Conservation (phyloP, 1,140 invertebrate genomes). For the Coptotermes formosanus region DNA sequence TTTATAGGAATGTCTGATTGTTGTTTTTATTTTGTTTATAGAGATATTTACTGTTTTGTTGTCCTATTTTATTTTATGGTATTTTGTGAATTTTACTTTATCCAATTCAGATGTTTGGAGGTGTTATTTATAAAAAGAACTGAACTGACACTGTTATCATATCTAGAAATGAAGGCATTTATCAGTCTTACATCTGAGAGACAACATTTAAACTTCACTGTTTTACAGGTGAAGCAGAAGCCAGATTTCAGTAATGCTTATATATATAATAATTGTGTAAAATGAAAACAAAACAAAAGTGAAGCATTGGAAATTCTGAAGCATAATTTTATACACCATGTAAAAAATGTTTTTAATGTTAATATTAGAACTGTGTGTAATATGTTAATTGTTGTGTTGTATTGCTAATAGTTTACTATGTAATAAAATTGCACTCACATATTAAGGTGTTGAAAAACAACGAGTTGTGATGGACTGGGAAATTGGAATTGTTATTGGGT, state of each 20-base stretch:
- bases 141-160: background rate
- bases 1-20: background rate
- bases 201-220: background rate
- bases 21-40: background rate
- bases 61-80: background rate
- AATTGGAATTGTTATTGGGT: background rate
- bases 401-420: background rate
- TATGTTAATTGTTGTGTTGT: constrained; percentile 1
- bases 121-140: background rate
- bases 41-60: background rate
- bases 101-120: background rate
- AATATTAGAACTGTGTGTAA: background rate
- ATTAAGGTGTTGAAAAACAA: background rate
- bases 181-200: background rate
- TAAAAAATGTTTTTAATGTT: background rate
- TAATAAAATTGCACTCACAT: background rate
- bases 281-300: background rate
- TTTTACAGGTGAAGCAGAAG: background rate
- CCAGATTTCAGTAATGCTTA: background rate
- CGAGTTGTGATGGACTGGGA: background rate
- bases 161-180: background rate
- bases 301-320: background rate
- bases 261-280: background rate
- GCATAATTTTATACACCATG: background rate
- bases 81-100: background rate